Evolutionary conservation across 1,140 invertebrate species (phyloP).

Genomic region (Lasaia peninsularis): DNA sequence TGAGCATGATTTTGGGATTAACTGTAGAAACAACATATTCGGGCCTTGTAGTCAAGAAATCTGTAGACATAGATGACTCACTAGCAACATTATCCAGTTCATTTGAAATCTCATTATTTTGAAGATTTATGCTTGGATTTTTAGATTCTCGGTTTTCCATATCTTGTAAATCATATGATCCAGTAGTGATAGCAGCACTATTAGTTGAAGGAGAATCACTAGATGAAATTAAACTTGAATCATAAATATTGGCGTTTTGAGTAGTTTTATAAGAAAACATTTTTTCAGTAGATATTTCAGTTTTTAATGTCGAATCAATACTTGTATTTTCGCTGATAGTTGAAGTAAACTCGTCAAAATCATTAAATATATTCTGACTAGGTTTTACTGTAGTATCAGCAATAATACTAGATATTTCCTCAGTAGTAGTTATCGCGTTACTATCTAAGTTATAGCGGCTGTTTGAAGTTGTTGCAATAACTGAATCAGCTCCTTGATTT

Average conservation of each 20-base stretch:
- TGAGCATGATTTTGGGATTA: background rate
- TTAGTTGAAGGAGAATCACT: background rate
- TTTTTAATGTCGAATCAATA: background rate
- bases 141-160: background rate
- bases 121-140: background rate
- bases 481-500: background rate
- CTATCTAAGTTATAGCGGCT: background rate
- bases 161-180: background rate
- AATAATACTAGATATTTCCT: background rate
- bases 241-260: background rate
- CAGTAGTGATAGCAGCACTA: background rate
- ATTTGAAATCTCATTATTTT: background rate
- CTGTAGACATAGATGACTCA: conserved; percentile 4
- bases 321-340: background rate
- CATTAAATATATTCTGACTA: background rate
- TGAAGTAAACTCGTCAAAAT: background rate
- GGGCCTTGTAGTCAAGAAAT: background rate
- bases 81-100: conserved; percentile 1
- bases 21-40: background rate
- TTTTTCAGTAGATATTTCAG: background rate
- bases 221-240: background rate
- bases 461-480: background rate
- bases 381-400: background rate
- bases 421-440: background rate
- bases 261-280: background rate